Conservation (phyloP, 2,113 vertebrate genomes). For the Psilopogon haemacephalus region DNA sequence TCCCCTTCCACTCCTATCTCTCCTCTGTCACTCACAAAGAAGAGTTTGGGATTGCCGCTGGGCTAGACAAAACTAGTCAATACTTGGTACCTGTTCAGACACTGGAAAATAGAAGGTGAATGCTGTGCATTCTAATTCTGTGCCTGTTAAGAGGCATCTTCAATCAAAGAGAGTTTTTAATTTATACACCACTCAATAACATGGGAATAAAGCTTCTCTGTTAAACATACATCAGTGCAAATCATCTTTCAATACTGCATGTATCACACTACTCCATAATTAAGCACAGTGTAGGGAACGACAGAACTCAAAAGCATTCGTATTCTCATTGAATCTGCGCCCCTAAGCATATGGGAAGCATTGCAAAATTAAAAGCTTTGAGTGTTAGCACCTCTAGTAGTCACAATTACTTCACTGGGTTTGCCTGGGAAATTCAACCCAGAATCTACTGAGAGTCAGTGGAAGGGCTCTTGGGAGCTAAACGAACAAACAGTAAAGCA, state of each 20-base stretch:
- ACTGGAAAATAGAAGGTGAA: not conserved
- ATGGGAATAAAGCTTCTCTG: not conserved
- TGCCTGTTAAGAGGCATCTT: not conserved
- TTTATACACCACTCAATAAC: not conserved
- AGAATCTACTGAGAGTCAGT: not conserved
- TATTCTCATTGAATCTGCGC: not conserved
- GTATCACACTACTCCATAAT: not conserved
- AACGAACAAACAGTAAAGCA: not conserved
- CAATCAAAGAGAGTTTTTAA: not conserved
- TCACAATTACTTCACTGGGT: not conserved
- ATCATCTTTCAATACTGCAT: not conserved
- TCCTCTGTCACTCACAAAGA: not conserved
- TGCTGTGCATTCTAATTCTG: not conserved
- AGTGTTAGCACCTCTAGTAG: not conserved
- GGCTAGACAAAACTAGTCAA: not conserved
- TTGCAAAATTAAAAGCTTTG: not conserved
- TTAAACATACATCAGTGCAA: not conserved
- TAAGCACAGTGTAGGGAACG: not conserved
- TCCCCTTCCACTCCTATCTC: not conserved
- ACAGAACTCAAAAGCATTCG: not conserved
- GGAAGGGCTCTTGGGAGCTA: not conserved
- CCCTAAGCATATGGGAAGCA: not conserved
- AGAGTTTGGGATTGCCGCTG: not conserved
- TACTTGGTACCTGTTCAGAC: not conserved
- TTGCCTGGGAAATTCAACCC: not conserved